phyloP scores from a whole-genome alignment of 2,113 vertebrate genomes.

The Indri indri region DNA sequence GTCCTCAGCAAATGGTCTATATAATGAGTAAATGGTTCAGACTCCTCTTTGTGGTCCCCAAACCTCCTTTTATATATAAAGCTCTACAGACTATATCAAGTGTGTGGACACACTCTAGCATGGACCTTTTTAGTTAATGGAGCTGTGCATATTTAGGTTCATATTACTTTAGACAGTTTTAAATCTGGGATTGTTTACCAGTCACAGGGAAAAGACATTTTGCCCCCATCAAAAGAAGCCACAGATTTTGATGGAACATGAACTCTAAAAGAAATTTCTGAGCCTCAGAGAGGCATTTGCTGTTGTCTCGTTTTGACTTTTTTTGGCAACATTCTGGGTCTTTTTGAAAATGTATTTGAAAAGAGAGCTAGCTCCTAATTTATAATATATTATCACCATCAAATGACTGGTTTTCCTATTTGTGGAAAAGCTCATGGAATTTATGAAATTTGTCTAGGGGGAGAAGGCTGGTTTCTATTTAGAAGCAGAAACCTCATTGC shows the following conservation, averaged over 20 bases:
- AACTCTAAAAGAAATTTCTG: neutral
- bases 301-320: neutral
- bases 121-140: neutral
- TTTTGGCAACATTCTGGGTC: neutral
- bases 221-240: neutral
- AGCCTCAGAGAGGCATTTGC: neutral
- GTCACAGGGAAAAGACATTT: neutral
- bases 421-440: neutral
- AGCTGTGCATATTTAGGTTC: neutral
- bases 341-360: slow-evolving; percentile 29
- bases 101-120: neutral
- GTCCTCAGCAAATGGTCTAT: neutral
- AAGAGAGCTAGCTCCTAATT: neutral
- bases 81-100: neutral
- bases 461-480: neutral
- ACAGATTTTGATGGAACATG: neutral
- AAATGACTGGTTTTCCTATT: neutral
- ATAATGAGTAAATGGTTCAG: neutral
- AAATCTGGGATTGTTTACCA: slow-evolving; percentile 25
- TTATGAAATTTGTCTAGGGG: neutral
- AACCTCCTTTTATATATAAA: neutral
- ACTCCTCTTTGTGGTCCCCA: neutral
- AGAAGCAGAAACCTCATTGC: neutral
- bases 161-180: neutral
- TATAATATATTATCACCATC: neutral